These are phyloP conservation scores for Metalampra italica DNA, from an alignment of 2,888 invertebrate genomes.

Conservation along the genomic window DNA sequence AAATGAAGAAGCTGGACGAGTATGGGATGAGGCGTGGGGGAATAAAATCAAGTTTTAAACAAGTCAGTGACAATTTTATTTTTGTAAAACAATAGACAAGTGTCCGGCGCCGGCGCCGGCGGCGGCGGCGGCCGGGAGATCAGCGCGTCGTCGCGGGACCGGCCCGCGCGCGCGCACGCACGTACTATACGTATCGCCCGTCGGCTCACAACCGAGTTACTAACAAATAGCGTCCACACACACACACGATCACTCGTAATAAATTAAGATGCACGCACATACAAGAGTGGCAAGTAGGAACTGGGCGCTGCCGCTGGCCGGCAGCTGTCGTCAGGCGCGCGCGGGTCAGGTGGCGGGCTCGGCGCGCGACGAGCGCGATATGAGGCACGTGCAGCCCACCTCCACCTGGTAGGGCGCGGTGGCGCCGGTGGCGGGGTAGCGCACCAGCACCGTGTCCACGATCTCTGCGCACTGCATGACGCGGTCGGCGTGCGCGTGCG, in stretches of 20 bases:
- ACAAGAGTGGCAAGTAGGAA: slow-evolving; percentile 27
- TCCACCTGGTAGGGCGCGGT: slow-evolving; percentile 35
- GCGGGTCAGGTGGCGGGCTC: slow-evolving; percentile 12
- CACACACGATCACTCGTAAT: slow-evolving; percentile 7
- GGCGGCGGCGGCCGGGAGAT: not conserved
- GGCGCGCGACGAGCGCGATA: slow-evolving; percentile 28
- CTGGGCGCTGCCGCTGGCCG: no score
- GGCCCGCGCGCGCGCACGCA: no score
- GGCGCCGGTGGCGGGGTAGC: slow-evolving; percentile 30
- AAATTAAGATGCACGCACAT: slow-evolving; percentile 12
- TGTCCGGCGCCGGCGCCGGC: not conserved
- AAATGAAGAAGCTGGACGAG: not conserved
- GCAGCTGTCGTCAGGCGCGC: slow-evolving; percentile 1
- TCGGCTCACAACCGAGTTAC: slow-evolving; percentile 4
- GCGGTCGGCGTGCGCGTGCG: slow-evolving; percentile 42
- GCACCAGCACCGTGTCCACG: slow-evolving; percentile 59
- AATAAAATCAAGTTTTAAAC: not conserved
- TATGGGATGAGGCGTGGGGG: not conserved
- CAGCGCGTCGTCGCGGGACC: not conserved
- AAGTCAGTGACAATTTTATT: not conserved
- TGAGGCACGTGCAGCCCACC: slow-evolving; percentile 67
- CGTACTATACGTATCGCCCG: no score
- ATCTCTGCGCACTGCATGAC: slow-evolving; percentile 61
- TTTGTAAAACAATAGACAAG: not conserved
- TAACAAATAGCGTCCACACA: slow-evolving; percentile 9